Base-by-base conservation (phyloP, 1,140 invertebrate genomes). In the Dryas iulia region DNA sequence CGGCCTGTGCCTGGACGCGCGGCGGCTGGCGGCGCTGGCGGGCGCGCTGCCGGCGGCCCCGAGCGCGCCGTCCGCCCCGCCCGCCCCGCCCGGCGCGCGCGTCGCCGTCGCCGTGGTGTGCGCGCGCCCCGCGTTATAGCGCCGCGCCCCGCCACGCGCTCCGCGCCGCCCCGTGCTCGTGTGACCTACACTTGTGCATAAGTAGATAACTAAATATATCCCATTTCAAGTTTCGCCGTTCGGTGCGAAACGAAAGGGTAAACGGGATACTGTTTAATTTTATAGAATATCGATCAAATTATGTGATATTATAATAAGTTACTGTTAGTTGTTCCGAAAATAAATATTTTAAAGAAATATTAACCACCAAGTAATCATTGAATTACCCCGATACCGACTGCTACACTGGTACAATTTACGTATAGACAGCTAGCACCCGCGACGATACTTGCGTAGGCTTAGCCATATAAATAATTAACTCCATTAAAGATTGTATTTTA, bases 1-100 rank as follows among this genome's bases (percentile, higher is more conserved):
- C 28, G 80, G 77, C 1, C 59, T 84, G 12, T 63, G 57, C n/a
- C 56, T 86, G 54, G 80, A 86, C 56, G 65, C 78, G 12, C 74
- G 77, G 31, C 74, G 76, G 12, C 69, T 86, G 24, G 59, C 56
- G 1, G 72, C 52, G 26, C 47, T 73, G 18, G 59, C 63, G 0
- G 73, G 72, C 7, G 68, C 69, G 12, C 47, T 76, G 25, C 77
- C 76, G n/a, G n/a, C n/a, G n/a, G n/a, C 2, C 26, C 52, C 7
- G 74, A 33, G 71, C 7, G 66, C 70, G n/a, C 61, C 65, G 23
- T 52, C 8, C 68, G 71, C 35, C 71, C 71, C 52, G 71, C 7
- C 70, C 70, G n/a, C 61, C 65, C 8, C 68, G 71, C 35, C 71
- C 71, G n/a, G 61, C 73, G 7, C 35, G 62, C 66, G 66, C 24